A percentile compares a stretch with the other conserved stretches of the same genome.
Evolutionary conservation across 2,113 vertebrate species (phyloP).

Genomic region (Daubentonia madagascariensis): DNA sequence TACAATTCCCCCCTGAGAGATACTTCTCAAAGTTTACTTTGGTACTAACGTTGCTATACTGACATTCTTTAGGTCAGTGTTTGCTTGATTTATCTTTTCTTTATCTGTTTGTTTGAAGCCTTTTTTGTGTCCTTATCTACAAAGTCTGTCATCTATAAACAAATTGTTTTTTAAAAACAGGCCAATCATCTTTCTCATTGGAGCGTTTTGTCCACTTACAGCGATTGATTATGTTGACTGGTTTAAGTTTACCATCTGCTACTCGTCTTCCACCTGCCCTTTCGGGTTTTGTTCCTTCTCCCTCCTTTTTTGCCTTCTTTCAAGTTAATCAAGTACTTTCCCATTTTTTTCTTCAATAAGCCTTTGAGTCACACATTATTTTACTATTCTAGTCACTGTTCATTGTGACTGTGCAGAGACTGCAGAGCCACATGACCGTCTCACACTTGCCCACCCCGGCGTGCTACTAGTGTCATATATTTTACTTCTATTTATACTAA

Average conservation of each 20-base stretch:
- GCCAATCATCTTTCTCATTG: background rate
- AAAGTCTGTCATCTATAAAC: background rate
- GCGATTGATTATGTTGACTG: no score
- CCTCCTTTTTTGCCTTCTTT: no score
- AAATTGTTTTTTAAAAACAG: background rate
- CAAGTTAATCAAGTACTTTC: background rate
- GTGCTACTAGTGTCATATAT: accelerated
- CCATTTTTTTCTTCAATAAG: background rate
- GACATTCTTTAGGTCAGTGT: background rate
- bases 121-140: background rate
- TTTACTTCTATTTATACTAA: background rate
- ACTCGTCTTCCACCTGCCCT: background rate
- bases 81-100: background rate
- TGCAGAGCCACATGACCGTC: background rate
- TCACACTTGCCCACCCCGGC: background rate
- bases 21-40: background rate
- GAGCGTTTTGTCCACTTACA: background rate
- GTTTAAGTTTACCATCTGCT: background rate
- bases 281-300: background rate
- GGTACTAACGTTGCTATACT: background rate
- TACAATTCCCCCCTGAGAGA: background rate
- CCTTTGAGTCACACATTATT: background rate
- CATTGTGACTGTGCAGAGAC: background rate
- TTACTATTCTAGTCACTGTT: background rate
- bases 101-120: background rate